Evolutionary conservation across 2,888 invertebrate genomes (phyloP).

Genomic region (Dyspetes luteomarginatus): DNA sequence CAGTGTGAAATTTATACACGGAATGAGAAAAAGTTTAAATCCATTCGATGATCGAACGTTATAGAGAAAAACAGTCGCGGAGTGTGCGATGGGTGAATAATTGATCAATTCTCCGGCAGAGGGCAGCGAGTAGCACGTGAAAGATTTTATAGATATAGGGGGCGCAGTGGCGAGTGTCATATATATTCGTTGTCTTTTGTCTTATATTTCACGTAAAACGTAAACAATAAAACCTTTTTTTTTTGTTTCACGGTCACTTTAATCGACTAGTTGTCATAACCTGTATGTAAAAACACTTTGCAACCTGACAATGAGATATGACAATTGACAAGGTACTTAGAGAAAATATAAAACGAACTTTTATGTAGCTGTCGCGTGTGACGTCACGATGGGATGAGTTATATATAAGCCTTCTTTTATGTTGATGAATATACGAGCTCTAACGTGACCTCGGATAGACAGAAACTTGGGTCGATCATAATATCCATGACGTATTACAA

Average conservation of each 20-base stretch:
- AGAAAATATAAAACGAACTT: background rate
- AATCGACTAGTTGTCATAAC: background rate
- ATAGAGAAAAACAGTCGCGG: background rate
- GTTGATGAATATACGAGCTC: background rate
- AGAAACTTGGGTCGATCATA: slow-evolving; percentile 52
- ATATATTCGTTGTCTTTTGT: background rate
- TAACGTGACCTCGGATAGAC: slow-evolving; percentile 51
- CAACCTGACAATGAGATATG: background rate
- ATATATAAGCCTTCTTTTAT: background rate
- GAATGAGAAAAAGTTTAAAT: background rate
- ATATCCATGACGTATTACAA: slow-evolving; percentile 55
- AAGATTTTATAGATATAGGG: too few species aligned
- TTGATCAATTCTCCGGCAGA: background rate
- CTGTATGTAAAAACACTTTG: background rate
- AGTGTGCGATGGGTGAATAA: background rate
- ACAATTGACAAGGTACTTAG: background rate
- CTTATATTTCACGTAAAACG: background rate
- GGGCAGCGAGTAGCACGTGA: too few species aligned
- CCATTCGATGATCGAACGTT: background rate
- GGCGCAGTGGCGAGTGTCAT: too few species aligned
- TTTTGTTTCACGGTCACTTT: background rate
- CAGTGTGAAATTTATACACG: background rate
- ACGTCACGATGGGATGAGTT: background rate
- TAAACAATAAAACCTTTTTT: background rate
- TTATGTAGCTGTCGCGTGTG: background rate